Conservation (phyloP, 2,888 invertebrate species). For the Ecdyonurus torrentis region DNA sequence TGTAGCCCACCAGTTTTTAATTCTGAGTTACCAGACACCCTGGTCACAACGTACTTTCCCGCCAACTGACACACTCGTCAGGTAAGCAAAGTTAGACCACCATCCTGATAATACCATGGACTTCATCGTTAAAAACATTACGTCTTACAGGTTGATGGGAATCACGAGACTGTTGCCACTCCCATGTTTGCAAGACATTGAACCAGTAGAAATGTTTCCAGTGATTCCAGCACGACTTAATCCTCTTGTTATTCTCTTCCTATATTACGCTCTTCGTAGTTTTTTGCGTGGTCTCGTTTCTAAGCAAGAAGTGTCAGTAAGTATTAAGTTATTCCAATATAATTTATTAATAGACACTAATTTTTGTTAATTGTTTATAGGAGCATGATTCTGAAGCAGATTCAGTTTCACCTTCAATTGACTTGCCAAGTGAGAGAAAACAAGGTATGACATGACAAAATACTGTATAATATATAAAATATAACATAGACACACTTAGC, state of each 20-base stretch:
- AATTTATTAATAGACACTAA: too few relatives aligned
- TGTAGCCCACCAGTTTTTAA: background rate
- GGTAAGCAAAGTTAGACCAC: background rate
- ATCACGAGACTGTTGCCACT: background rate
- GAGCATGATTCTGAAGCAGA: too few relatives aligned
- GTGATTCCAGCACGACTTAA: background rate
- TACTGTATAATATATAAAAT: too few relatives aligned
- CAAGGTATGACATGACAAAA: too few relatives aligned
- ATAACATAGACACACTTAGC: too few relatives aligned
- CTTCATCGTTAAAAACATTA: background rate
- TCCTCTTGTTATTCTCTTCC: background rate
- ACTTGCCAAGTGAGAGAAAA: too few relatives aligned
- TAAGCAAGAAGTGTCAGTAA: too few relatives aligned
- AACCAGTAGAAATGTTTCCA: background rate
- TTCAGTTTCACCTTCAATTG: too few relatives aligned
- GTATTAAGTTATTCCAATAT: too few relatives aligned
- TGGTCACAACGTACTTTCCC: background rate
- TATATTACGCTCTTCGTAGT: background rate
- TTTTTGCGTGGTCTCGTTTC: background rate
- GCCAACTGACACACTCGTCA: background rate
- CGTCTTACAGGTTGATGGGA: background rate
- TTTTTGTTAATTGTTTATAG: too few relatives aligned
- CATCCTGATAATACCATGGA: background rate
- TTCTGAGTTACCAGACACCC: background rate
- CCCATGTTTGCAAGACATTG: background rate